phyloP scores from a whole-genome alignment of 2,113 vertebrate species.

The Caracal caracal region DNA sequence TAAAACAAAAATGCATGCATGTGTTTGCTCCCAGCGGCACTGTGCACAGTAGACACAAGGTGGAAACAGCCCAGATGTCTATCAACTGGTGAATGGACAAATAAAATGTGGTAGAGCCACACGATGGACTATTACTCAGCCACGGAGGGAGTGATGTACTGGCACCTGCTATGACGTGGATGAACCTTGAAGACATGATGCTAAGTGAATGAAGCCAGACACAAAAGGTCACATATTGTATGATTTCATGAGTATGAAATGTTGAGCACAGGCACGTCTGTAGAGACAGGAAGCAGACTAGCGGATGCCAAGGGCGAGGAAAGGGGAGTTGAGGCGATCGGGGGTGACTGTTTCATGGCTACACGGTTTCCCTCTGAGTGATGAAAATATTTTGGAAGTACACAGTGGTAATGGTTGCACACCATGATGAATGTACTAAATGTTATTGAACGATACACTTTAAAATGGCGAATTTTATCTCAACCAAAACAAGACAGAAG shows the following conservation, averaged over 20 bases:
- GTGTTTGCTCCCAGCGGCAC: not conserved
- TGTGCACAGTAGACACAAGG: not conserved
- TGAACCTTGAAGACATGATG: not conserved
- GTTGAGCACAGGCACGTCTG: not conserved
- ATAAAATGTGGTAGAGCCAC: not conserved
- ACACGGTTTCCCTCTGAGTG: not conserved
- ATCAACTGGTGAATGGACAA: not conserved
- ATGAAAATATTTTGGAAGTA: not conserved
- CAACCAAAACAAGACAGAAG: not conserved
- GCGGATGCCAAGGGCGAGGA: not conserved
- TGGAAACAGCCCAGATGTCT: not conserved
- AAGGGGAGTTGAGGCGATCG: fast-evolving
- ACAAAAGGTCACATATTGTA: not conserved
- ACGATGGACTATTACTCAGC: not conserved
- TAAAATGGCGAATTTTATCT: not conserved
- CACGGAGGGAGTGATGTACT: not conserved
- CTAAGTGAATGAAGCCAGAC: not conserved
- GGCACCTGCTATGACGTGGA: not conserved
- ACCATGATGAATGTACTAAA: not conserved
- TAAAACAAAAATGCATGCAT: not conserved
- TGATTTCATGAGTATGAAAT: not conserved
- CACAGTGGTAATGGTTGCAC: not conserved
- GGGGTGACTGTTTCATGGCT: not conserved
- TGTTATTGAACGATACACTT: not conserved
- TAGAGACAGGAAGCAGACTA: not conserved